Evolutionary conservation across 2,797 vertebrate genomes (phyloP), one percentile per base, ranked within the genome.

Genomic region (Microctenopoma lineatum): DNA sequence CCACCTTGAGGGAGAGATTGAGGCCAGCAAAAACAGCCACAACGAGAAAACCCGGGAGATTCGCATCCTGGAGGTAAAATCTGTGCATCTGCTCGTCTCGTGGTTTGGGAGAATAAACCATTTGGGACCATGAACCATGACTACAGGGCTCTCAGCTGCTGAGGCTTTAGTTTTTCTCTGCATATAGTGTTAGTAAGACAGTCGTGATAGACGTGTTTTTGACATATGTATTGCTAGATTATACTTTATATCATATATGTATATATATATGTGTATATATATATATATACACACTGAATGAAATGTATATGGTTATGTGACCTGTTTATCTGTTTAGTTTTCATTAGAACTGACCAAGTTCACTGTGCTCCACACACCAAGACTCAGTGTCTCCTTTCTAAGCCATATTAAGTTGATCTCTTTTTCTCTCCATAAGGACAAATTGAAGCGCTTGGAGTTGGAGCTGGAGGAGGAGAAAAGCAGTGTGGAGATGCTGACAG

Each of bases 391-490:
- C 10, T 58, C 13, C 10, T 50, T 26, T 36, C 46, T 50, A 36
- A 61, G 26, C 13, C 44, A 51, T 21, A n/a, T 56, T 21, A 34
- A 66, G 25, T 10, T 14, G 21, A 52, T 21, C 2, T 77, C 14
- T 32, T 47, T 12, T 50, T 32, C 4, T 63, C 25, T 58, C 14
- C 13, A 0, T 73, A 75, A 99, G 97, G 97, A 98, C 32, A 99
- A 97, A 69, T 71, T 96, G 62, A 97, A 97, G 58, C 94, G 84
- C 10, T 29, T 96, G 46, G 96, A 97, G 78, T 54, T 95, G 70
- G 97, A 99, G 85, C 86, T 98, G 80, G 97, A 99, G 0, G 97
- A 98, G 83, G 97, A 99, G 87, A 95, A 73, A 67, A 95, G 57
- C 85, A 94, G 92, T 0, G 94, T 88, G 47, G 97, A 99, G 86